Evolutionary conservation across 2,888 invertebrate species (phyloP).

Genomic region (Teleiodes luculella): DNA sequence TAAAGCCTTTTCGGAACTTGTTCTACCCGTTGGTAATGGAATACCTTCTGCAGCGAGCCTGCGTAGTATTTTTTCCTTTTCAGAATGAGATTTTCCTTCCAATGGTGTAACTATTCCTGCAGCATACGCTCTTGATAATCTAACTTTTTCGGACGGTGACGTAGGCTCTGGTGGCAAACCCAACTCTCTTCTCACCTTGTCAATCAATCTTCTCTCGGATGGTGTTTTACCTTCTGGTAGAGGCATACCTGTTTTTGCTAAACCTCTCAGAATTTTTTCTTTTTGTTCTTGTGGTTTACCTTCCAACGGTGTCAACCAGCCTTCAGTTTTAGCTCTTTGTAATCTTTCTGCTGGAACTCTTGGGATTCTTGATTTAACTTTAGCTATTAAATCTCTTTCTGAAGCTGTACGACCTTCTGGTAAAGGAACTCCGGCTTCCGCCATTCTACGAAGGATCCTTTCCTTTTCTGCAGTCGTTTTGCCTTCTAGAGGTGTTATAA

Average conservation of each 20-base stretch:
- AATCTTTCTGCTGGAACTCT: slow-evolving; percentile 25
- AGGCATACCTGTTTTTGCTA: slow-evolving; percentile 30
- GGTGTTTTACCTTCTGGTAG: slow-evolving; percentile 33
- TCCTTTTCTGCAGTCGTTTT: slow-evolving; percentile 31
- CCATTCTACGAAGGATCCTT: slow-evolving; percentile 27
- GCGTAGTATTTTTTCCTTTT: slow-evolving; percentile 30
- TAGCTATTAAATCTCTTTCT: slow-evolving; percentile 31
- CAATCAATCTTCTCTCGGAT: slow-evolving; percentile 33
- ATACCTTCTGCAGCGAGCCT: slow-evolving; percentile 8
- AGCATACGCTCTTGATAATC: slow-evolving; percentile 20
- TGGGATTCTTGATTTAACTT: slow-evolving; percentile 29
- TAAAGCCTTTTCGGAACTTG: slow-evolving; percentile 29
- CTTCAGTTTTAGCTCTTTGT: slow-evolving; percentile 30
- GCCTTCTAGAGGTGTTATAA: slow-evolving; percentile 33
- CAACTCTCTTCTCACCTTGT: slow-evolving; percentile 31
- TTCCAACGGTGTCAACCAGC: slow-evolving; percentile 29
- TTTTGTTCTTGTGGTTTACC: slow-evolving; percentile 29
- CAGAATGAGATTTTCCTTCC: slow-evolving; percentile 30
- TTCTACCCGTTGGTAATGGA: slow-evolving; percentile 22
- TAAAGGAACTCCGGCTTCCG: slow-evolving; percentile 30
- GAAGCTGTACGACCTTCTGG: slow-evolving; percentile 36
- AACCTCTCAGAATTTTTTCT: slow-evolving; percentile 28
- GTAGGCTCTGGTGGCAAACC: slow-evolving; percentile 29
- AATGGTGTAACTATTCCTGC: slow-evolving; percentile 33
- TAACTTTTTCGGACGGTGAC: slow-evolving; percentile 21